Percentiles rank a stretch among this genome's conserved stretches.
Conservation (phyloP, 2,888 invertebrate species). For the Hirtodrosophila cameraria region DNA sequence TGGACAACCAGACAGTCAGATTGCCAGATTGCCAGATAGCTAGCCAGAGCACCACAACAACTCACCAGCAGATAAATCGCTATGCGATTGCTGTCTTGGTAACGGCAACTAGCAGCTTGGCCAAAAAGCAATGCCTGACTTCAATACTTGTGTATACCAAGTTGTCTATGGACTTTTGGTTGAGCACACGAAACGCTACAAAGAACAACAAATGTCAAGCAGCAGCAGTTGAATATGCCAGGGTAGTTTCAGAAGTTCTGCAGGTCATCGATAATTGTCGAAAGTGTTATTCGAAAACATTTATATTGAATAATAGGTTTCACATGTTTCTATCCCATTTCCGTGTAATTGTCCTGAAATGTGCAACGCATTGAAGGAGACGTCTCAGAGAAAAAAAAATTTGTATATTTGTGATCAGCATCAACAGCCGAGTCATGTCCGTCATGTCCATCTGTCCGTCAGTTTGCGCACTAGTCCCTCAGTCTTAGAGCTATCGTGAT, state of each 20-base stretch:
- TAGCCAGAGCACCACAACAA: conserved; percentile 12
- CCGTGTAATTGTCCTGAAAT: too few species aligned
- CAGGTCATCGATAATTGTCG: neutral
- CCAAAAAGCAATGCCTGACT: conserved; percentile 26
- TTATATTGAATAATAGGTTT: too few species aligned
- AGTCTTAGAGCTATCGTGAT: too few species aligned
- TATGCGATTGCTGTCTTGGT: conserved; percentile 36
- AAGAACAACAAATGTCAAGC: conserved; percentile 24
- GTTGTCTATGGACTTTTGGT: conserved; percentile 55
- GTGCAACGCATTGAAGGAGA: too few species aligned
- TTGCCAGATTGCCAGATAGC: too few species aligned
- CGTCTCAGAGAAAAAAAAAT: too few species aligned
- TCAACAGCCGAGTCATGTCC: too few species aligned
- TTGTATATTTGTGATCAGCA: too few species aligned
- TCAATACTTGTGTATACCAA: conserved; percentile 43
- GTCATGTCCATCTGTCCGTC: too few species aligned
- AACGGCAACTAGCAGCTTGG: conserved; percentile 43
- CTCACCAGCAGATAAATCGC: conserved; percentile 47
- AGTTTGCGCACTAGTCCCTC: too few species aligned
- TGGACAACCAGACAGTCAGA: conserved; percentile 2
- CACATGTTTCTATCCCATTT: too few species aligned
- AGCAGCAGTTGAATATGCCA: conserved; percentile 3
- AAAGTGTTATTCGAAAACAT: neutral
- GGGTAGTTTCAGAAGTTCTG: neutral
- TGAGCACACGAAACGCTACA: conserved; percentile 24